Conservation (phyloP, 2,113 vertebrate genomes). For the Hippocampus zosterae region DNA sequence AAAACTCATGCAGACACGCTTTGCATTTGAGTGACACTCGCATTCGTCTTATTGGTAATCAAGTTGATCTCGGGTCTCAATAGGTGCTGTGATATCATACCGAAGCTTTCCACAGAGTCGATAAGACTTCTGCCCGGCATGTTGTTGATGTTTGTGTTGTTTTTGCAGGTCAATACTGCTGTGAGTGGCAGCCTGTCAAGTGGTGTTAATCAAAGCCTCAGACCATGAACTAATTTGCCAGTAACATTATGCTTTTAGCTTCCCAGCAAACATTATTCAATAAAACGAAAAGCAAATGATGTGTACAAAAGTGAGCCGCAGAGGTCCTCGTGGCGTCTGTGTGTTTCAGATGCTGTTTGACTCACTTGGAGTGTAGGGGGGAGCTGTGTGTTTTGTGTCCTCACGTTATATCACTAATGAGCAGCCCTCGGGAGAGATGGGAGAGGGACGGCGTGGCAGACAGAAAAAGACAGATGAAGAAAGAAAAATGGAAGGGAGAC, state of each 20-base stretch:
- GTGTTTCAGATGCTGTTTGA: conserved; percentile 28
- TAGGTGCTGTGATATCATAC: conserved; percentile 50
- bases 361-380: conserved; percentile 35
- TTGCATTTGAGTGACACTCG: conserved; percentile 41
- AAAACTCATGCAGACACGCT: conserved; percentile 27
- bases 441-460: conserved; percentile 27
- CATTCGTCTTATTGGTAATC: conserved; percentile 35
- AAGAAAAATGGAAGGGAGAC: conserved; percentile 31
- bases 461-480: conserved; percentile 51
- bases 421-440: conserved; percentile 50
- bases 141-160: conserved; percentile 35
- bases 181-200: conserved; percentile 41
- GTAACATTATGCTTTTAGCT: background rate
- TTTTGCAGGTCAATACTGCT: conserved; percentile 26
- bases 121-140: conserved; percentile 34
- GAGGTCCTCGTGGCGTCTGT: conserved; percentile 15
- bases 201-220: conserved; percentile 30
- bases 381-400: conserved; percentile 56
- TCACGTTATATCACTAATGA: conserved; percentile 69
- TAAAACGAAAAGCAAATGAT: conserved; percentile 10
- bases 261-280: conserved; percentile 2
- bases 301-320: conserved; percentile 17
- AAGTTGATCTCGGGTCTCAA: conserved; percentile 49
- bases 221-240: conserved; percentile 10
- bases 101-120: conserved; percentile 35